Base-by-base conservation (phyloP, 2,888 invertebrate species). In the Plutella xylostella region DNA sequence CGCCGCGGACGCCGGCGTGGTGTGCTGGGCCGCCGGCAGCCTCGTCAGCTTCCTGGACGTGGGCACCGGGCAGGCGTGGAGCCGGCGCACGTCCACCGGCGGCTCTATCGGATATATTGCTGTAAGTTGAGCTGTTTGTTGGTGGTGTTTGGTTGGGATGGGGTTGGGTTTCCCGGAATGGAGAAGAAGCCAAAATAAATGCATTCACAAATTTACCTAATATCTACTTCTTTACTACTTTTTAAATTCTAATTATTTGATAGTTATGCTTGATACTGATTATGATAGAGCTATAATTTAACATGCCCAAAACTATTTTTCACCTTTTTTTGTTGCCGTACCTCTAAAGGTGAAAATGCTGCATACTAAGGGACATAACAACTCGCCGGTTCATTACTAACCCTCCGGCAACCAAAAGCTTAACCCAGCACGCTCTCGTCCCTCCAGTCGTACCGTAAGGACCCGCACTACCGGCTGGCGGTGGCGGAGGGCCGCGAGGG, bases 1-100 rank as follows among this genome's bases (percentile, higher is more conserved):
- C 50, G 86, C 92, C 4, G 86, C 92, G 35, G 93, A 94, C 63
- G 86, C 89, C 3, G 73, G 90, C 11, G 91, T 90, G 0, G 68
- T 96, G 2, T 85, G 92, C 47, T 96, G 92, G 83, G 87, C 89
- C 0, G 90, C 95, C 0, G 96, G 96, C 42, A 95, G 93, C 71
- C 85, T 91, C 41, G 83, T 96, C 25, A 88, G 92, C 54, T 90
- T 96, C 58, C 88, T 92, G 51, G 86, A 92, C 55, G 86, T 92
- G 0, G 68, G 77, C n/a, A 87, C 87, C 1, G 87, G 85, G 48
- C 85, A 87, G 57, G 83, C 91, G 21, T 87, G 84, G 63, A 93
- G 93, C 63, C 85, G 91, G 37, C 83, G 93, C 56, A 90, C 91
- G 51, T 88, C 90, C 0, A 88, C 90, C 14, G 94, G 94, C 4